phyloP scores from a whole-genome alignment of 1,140 invertebrate species.

The Fragariocoptes setiger region DNA sequence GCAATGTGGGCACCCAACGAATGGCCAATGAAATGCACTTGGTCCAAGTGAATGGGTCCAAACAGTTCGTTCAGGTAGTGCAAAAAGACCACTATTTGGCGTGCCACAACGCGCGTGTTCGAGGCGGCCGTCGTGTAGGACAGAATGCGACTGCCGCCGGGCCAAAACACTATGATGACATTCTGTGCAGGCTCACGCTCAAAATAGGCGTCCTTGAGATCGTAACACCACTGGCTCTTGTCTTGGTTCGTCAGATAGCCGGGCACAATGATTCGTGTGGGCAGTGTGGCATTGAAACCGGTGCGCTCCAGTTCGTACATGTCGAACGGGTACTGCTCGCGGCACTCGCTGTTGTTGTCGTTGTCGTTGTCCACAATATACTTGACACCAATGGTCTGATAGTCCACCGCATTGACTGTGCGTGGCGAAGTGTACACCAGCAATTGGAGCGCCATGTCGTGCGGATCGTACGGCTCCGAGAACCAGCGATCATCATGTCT shows the following conservation, averaged over 20 bases:
- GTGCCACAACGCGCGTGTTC: background rate
- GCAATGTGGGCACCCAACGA: conserved; percentile 10
- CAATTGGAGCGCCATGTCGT: background rate
- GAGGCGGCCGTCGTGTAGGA: background rate
- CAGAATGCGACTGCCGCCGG: background rate
- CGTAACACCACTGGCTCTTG: background rate
- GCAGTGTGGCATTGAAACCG: background rate
- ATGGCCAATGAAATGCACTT: conserved; percentile 36
- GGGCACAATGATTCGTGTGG: background rate
- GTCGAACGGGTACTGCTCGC: too few relatives aligned
- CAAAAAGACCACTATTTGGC: background rate
- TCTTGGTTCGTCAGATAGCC: background rate
- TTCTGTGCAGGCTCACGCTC: background rate
- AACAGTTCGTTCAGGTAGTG: background rate
- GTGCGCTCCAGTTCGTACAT: background rate
- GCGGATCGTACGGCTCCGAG: background rate
- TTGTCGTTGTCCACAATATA: too few relatives aligned
- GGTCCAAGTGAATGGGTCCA: conserved; percentile 1
- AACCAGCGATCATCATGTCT: background rate
- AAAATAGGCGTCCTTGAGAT: background rate
- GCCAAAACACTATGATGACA: background rate
- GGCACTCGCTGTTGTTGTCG: too few relatives aligned
- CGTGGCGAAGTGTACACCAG: too few relatives aligned
- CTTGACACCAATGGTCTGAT: background rate
- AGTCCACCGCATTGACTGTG: background rate